phyloP scores from a whole-genome alignment of 2,888 invertebrate genomes.

The Sarcophaga rosellei region DNA sequence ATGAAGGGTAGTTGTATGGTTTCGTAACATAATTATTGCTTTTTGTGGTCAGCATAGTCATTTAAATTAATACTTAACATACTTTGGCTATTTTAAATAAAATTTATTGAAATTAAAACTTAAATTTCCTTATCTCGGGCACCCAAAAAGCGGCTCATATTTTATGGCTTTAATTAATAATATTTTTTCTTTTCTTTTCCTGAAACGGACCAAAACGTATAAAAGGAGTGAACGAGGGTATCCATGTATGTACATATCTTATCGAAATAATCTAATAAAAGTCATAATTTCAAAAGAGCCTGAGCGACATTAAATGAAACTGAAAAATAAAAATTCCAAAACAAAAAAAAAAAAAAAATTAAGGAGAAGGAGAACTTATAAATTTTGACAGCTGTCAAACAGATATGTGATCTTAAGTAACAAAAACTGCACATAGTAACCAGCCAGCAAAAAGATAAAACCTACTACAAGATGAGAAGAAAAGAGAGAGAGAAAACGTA shows the following conservation, averaged over 20 bases:
- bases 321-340: slow-evolving; percentile 6
- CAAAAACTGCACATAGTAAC: slow-evolving; percentile 53
- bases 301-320: slow-evolving; percentile 43
- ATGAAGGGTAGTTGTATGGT: too few species aligned
- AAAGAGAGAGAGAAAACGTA: slow-evolving; percentile 8
- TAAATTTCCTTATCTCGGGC: not conserved
- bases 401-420: slow-evolving; percentile 56
- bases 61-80: not conserved
- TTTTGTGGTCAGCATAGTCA: too few species aligned
- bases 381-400: slow-evolving; percentile 66
- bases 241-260: not conserved
- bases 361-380: slow-evolving; percentile 13
- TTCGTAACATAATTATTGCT: too few species aligned
- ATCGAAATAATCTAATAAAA: slow-evolving; percentile 40
- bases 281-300: slow-evolving; percentile 49
- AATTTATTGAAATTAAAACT: slow-evolving; percentile 26
- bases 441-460: not conserved
- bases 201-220: not conserved
- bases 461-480: not conserved
- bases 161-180: slow-evolving; percentile 48
- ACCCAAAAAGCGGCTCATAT: slow-evolving; percentile 9
- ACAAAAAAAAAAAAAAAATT: not conserved
- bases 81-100: not conserved
- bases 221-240: not conserved
- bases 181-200: not conserved